Base-by-base conservation (phyloP, 1,140 invertebrate genomes). In the Zaprionus gabonicus region DNA sequence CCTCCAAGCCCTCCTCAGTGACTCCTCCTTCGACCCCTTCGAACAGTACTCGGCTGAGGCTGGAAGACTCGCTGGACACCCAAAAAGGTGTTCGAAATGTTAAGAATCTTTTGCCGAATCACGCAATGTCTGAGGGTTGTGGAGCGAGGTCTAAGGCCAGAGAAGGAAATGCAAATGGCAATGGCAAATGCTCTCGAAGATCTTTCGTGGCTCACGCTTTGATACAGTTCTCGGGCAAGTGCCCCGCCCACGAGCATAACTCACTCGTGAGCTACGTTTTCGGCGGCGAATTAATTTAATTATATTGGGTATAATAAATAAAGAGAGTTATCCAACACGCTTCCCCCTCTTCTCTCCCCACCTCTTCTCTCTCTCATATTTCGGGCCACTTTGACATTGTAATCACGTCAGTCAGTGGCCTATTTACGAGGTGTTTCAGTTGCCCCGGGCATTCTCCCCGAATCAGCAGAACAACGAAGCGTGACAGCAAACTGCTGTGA, bases 301-400 rank as follows among this genome's bases (percentile, higher is more conserved):
- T 83, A 87, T 81, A 68, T 88, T 80, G 60, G 51, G 70, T 25
- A 80, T 80, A 82, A 82, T 87, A 87, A 87, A 87, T 87, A 87
- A 86, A 87, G 67, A 78, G 65, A 76, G 80, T 83, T 73, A 80
- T 71, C 73, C 73, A 80, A 71, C 78, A 64, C 71, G 62, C 23
- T 23, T 28, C 7, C 27, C 1, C 28, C 28, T 6, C 28, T 28
- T 6, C 27, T 1, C 27, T 28, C 6, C 28, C 1, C 28, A 7
- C 28, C 79, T 20, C 51, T 56, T 49, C 55, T 71, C 55, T 1
- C 28, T 0, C 28, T 34, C 31, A 3, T 6, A 34, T 34, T 34
- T 34, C 55, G 31, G 69, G 56, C 56, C 55, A 41, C 57, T 81
- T 83, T 87, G 83, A 87, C 80, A 87, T 83, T 87, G 79, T 83